A percentile compares a stretch with the other conserved stretches of the same genome.
phyloP scores from a whole-genome alignment of 2,113 vertebrate genomes.

The Eira barbara region DNA sequence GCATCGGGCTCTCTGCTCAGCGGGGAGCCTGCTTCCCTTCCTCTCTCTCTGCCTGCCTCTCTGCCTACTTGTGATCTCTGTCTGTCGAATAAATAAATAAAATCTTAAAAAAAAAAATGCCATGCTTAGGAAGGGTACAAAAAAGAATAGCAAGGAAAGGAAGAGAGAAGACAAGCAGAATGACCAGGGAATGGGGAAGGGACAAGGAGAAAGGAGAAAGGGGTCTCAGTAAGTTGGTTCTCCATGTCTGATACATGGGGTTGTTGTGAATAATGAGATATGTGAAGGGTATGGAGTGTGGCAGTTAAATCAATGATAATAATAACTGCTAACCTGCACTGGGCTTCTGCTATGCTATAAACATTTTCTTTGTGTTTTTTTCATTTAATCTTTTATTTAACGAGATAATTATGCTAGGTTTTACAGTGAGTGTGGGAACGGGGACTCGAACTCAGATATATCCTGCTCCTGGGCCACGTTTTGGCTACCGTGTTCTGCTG shows the following conservation, averaged over 20 bases:
- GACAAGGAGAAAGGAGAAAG: background rate
- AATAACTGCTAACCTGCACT: background rate
- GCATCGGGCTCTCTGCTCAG: too few species aligned
- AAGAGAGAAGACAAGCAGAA: background rate
- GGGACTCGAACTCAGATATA: background rate
- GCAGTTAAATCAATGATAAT: background rate
- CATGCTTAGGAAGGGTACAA: background rate
- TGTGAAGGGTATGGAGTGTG: background rate
- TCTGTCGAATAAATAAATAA: too few species aligned
- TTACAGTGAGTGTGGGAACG: background rate
- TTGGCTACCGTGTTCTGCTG: background rate
- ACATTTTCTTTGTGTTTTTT: background rate
- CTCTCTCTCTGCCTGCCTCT: too few species aligned
- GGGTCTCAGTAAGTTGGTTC: background rate
- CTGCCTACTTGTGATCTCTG: too few species aligned
- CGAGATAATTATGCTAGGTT: background rate
- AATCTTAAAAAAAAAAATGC: background rate
- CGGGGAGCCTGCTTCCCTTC: too few species aligned
- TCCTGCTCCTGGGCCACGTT: background rate
- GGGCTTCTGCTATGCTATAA: background rate
- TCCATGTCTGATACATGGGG: background rate
- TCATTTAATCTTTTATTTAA: background rate
- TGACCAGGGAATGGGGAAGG: too few species aligned
- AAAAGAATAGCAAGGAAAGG: background rate
- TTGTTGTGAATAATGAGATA: background rate